These are phyloP conservation scores for Temnothorax curvispinosus DNA, from an alignment of 1,140 invertebrate species.

Conservation along the genomic window DNA sequence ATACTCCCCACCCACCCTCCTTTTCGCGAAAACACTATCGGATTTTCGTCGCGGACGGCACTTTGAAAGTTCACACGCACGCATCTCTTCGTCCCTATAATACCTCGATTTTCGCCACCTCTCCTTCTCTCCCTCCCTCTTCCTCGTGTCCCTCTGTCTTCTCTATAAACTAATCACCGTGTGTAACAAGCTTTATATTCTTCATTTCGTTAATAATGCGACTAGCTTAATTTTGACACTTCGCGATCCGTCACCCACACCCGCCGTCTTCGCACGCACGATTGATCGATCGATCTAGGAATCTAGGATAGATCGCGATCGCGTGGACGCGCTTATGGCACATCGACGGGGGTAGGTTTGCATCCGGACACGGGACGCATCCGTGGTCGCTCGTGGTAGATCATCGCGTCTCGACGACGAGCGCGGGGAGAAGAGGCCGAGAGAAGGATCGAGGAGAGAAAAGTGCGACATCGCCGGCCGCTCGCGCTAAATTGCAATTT, in stretches of 20 bases:
- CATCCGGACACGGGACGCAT: conserved; percentile 20
- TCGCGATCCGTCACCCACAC: conserved; percentile 69
- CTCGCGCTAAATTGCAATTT: conserved; percentile 8
- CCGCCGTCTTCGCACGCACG: conserved; percentile 15
- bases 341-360: conserved; percentile 59
- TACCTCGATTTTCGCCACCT: background rate
- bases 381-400: conserved; percentile 37
- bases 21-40: conserved; percentile 31
- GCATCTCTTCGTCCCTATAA: conserved; percentile 4
- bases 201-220: conserved; percentile 76
- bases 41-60: conserved; percentile 72
- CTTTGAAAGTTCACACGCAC: conserved; percentile 66
- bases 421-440: conserved; percentile 48
- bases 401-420: conserved; percentile 28
- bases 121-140: conserved; percentile 63
- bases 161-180: conserved; percentile 74
- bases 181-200: conserved; percentile 80
- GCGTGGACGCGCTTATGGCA: conserved; percentile 67
- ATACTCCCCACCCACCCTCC: conserved; percentile 25
- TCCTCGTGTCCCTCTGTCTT: background rate
- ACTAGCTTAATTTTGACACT: conserved; percentile 84
- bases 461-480: conserved; percentile 7
- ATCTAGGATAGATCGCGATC: conserved; percentile 40
- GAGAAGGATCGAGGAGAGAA: conserved; percentile 44
- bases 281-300: background rate